These are phyloP conservation scores for Penelope pileata DNA, from an alignment of 2,113 vertebrate genomes.

Conservation along the genomic window DNA sequence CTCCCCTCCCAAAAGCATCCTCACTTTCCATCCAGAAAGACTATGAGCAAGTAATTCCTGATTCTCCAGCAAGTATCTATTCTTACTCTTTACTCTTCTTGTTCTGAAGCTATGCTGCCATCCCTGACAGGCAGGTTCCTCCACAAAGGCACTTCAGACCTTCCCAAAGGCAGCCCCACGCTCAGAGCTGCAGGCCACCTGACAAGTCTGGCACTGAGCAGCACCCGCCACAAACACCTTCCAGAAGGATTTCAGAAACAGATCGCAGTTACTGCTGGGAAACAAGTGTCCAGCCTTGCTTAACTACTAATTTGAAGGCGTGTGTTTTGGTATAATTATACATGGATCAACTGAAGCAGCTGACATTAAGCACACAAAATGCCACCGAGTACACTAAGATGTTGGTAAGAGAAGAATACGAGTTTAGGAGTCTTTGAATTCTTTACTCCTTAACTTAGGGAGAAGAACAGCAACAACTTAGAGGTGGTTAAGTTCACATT, in stretches of 20 bases:
- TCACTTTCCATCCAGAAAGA: neutral
- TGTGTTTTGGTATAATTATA: neutral
- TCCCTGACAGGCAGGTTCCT: neutral
- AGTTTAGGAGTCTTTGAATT: neutral
- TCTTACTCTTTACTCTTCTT: neutral
- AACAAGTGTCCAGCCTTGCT: neutral
- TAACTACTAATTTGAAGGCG: neutral
- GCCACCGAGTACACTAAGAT: neutral
- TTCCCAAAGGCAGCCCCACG: accelerated
- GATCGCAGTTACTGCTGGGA: neutral
- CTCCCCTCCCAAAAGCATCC: neutral
- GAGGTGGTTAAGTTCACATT: neutral
- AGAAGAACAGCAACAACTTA: neutral
- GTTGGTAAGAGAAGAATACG: neutral
- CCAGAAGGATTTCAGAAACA: neutral
- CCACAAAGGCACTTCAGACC: neutral
- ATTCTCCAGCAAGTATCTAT: constrained; percentile 26
- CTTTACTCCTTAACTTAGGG: neutral
- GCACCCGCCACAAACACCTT: neutral
- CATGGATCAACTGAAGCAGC: neutral
- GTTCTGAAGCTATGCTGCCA: neutral
- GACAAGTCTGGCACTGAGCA: neutral
- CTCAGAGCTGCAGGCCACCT: neutral
- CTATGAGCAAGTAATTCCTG: neutral
- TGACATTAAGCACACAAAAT: neutral